A percentile compares a stretch with the other conserved stretches of the same genome.
Conservation (phyloP, 2,113 vertebrate genomes). For the Pteruthius melanotis region DNA sequence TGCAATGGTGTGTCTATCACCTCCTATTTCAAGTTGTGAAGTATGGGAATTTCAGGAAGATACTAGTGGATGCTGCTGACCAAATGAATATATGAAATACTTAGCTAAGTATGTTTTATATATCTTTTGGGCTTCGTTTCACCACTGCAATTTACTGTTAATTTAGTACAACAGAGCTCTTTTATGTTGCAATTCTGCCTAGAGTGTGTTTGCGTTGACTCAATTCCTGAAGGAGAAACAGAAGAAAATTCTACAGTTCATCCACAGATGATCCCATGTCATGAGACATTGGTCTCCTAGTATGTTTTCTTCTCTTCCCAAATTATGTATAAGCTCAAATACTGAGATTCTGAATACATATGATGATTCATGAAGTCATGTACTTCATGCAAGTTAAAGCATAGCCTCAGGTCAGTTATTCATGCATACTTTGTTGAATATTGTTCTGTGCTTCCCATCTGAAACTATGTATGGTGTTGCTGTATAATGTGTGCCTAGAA, state of each 20-base stretch:
- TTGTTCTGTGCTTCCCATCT: not conserved
- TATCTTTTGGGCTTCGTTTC: not conserved
- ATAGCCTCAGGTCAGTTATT: not conserved
- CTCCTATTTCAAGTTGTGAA: not conserved
- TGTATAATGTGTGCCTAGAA: not conserved
- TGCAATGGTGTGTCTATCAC: not conserved
- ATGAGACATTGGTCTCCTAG: not conserved
- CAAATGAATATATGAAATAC: not conserved
- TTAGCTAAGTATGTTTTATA: not conserved
- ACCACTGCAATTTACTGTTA: not conserved
- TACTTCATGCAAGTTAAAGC: not conserved
- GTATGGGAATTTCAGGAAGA: not conserved
- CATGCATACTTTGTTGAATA: not conserved
- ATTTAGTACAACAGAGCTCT: not conserved
- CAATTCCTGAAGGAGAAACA: not conserved
- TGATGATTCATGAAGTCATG: not conserved
- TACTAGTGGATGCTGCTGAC: not conserved
- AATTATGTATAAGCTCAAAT: not conserved
- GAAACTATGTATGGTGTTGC: not conserved
- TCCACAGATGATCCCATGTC: not conserved
- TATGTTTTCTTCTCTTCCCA: not conserved
- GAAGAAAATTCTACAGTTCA: not conserved
- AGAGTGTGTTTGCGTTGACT: not conserved
- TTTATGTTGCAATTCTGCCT: not conserved
- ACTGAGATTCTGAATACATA: not conserved